phyloP scores from a whole-genome alignment of 2,888 invertebrate species.

The Byasa hedistus region DNA sequence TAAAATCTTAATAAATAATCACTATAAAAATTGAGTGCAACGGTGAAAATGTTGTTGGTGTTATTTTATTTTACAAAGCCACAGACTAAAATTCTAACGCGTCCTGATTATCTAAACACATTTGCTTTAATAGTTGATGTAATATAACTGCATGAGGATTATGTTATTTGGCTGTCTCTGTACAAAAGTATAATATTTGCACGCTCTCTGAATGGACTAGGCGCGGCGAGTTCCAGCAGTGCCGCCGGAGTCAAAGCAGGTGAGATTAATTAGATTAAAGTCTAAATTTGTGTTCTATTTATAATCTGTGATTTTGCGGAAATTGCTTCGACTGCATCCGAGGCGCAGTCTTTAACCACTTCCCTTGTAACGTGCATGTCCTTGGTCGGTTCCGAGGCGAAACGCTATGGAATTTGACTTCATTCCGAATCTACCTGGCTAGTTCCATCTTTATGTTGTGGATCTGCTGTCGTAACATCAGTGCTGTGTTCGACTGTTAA shows the following conservation, averaged over 20 bases:
- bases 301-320: background rate
- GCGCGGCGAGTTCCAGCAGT: conserved; percentile 68
- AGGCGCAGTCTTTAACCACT: no score
- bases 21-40: background rate
- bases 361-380: no score
- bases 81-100: background rate
- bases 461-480: no score
- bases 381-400: no score
- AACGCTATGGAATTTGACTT: no score
- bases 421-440: no score
- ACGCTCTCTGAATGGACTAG: conserved; percentile 49
- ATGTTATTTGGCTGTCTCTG: conserved; percentile 3
- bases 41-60: background rate
- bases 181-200: conserved; percentile 24
- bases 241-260: conserved; percentile 69
- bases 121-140: background rate
- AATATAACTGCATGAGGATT: background rate
- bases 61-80: background rate
- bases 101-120: no score
- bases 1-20: background rate
- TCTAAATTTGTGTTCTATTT: no score
- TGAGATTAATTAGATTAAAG: conserved; percentile 52
- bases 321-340: no score
- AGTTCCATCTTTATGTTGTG: no score
- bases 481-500: no score